Evolutionary conservation across 2,797 vertebrate genomes (phyloP).

Genomic region (Lutjanus campechanus): DNA sequence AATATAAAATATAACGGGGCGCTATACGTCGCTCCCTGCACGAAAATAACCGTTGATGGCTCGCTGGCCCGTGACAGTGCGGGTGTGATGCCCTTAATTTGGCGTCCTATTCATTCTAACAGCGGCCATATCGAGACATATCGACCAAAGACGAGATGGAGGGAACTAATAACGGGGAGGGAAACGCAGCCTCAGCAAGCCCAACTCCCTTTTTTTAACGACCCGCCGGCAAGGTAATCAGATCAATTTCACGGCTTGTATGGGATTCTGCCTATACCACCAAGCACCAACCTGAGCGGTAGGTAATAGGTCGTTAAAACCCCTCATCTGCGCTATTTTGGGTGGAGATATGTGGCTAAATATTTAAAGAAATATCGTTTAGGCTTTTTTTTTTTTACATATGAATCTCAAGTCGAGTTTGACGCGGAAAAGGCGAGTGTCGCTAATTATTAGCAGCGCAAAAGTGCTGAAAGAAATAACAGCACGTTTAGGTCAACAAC

Average conservation of each 20-base stretch:
- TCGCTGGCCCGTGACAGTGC: conserved; percentile 57
- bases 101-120: conserved; percentile 51
- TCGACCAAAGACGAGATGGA: conserved; percentile 70
- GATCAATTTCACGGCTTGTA: conserved; percentile 87
- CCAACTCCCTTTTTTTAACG: conserved; percentile 58
- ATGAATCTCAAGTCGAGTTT: conserved; percentile 31
- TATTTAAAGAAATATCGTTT: conserved; percentile 43
- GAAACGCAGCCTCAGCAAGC: conserved; percentile 76
- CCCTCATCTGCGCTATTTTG: conserved; percentile 73
- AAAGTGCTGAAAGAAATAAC: background rate
- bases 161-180: conserved; percentile 52
- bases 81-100: conserved; percentile 72
- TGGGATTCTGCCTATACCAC: conserved; percentile 69
- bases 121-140: conserved; percentile 68
- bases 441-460: background rate
- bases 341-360: conserved; percentile 49
- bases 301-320: conserved; percentile 83
- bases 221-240: conserved; percentile 85
- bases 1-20: no score
- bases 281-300: conserved; percentile 74
- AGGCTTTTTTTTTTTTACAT: conserved; percentile 13
- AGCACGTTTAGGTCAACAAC: background rate
- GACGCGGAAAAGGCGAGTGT: background rate
- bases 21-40: no score
- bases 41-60: no score